Evolutionary conservation across 2,113 vertebrate genomes (phyloP), one percentile per base, ranked within the genome.

Genomic region (Marmota monax): DNA sequence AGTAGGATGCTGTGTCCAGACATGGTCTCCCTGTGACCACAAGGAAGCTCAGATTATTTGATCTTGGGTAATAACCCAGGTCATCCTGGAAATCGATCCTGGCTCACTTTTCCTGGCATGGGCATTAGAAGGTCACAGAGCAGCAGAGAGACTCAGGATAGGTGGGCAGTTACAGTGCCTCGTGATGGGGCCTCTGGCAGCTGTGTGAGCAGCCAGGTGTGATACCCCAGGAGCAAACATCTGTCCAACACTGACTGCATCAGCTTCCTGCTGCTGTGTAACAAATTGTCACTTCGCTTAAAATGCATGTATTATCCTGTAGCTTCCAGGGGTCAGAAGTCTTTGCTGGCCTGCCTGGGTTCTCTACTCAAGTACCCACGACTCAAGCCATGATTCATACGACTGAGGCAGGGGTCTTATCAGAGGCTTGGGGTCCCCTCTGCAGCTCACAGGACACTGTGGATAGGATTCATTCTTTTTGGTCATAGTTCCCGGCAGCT

Each of bases 151-250:
- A n/a, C 5, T 4, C 27, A 74, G 58, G 67, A 14, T 2, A 8
- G n/a, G 58, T 7, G 18, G 51, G 9, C 9, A 6, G 27, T 45
- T 70, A 34, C 20, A 12, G 6, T 0, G 1, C 20, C 25, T 9
- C 6, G 1, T 22, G 42, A 5, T 0, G 8, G 34, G 42, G 13
- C 12, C 48, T 4, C 0, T 2, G 27, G 13, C 10, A 51, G 51
- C 56, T 27, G 17, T 5, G 4, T 16, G 72, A 16, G 16, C 7
- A 17, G 53, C 25, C 18, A 4, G 6, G 7, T 6, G 7, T 16
- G 1, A 13, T 14, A 7, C 9, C 29, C 0, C 42, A 1, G 1
- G 0, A 4, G 4, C 0, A 7, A 56, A 39, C 13, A 18, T 34
- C 56, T 34, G 1, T 18, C 42, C 9, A 53, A 27, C 25, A 1